phyloP scores from a whole-genome alignment of 1,140 invertebrate species.

The Dryas iulia region DNA sequence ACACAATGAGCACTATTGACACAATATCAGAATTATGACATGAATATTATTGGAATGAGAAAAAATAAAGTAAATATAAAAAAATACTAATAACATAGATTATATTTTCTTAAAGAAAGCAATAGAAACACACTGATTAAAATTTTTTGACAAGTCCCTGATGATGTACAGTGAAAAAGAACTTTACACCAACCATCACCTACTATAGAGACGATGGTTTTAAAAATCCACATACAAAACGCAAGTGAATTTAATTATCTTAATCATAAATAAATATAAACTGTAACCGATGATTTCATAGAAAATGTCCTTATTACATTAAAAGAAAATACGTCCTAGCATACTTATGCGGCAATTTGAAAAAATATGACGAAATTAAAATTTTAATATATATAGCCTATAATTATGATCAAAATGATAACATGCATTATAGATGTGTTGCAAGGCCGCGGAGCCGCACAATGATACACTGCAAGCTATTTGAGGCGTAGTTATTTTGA shows the following conservation, averaged over 20 bases:
- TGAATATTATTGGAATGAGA: slow-evolving; percentile 63
- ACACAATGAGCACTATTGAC: slow-evolving; percentile 56
- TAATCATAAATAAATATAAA: slow-evolving; percentile 10
- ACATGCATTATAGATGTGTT: neutral
- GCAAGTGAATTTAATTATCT: neutral
- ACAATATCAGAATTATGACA: slow-evolving; percentile 49
- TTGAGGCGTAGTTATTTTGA: slow-evolving; percentile 44
- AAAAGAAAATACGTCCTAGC: neutral
- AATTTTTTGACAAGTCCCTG: neutral
- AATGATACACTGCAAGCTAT: slow-evolving; percentile 36
- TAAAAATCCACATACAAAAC: neutral
- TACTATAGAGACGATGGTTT: neutral
- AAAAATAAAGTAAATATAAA: slow-evolving; percentile 37
- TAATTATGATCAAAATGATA: neutral
- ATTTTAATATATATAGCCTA: neutral
- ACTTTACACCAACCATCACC: neutral
- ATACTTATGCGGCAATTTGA: neutral
- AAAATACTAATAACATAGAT: neutral
- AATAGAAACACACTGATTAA: neutral
- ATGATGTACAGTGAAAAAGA: neutral
- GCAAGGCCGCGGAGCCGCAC: neutral
- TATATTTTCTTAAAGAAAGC: neutral
- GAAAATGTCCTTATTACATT: neutral
- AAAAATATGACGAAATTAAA: neutral
- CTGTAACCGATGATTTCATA: slow-evolving; percentile 10